A percentile compares a stretch with the other conserved stretches of the same genome.
These are phyloP conservation scores for Cryptophagus acutangulus DNA, from an alignment of 2,888 invertebrate genomes.

Conservation along the genomic window DNA sequence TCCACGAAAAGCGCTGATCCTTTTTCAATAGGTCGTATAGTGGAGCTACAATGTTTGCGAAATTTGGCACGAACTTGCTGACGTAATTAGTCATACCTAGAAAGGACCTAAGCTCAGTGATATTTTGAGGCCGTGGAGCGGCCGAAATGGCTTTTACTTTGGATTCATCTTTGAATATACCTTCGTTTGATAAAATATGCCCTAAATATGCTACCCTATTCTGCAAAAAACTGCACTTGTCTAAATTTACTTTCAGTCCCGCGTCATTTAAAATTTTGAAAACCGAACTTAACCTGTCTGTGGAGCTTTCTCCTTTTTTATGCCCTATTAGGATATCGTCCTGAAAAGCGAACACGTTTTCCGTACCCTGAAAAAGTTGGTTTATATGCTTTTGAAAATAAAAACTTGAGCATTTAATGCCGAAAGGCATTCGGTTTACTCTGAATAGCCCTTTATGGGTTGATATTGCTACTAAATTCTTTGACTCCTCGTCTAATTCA, in stretches of 20 bases:
- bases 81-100: background rate
- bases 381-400: too few relatives aligned
- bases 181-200: constrained; percentile 11
- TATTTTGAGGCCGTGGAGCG: background rate
- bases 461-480: constrained; percentile 1
- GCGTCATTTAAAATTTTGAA: background rate
- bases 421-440: constrained; percentile 19
- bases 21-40: constrained; percentile 1
- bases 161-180: background rate
- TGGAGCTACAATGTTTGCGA: background rate
- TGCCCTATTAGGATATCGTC: constrained; percentile 10
- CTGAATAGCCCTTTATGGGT: constrained; percentile 11
- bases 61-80: background rate
- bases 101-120: background rate
- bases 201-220: constrained; percentile 16
- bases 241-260: constrained; percentile 9
- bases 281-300: background rate
- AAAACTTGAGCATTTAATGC: constrained; percentile 16
- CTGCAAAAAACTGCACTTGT: constrained; percentile 16
- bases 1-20: background rate
- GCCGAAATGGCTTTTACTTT: background rate
- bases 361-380: constrained; percentile 30
- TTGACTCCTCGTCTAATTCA: constrained; percentile 9
- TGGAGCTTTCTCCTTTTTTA: constrained; percentile 4
- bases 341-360: constrained; percentile 22